phyloP scores from a whole-genome alignment of 2,888 invertebrate species.

The Bellardia pandia region DNA sequence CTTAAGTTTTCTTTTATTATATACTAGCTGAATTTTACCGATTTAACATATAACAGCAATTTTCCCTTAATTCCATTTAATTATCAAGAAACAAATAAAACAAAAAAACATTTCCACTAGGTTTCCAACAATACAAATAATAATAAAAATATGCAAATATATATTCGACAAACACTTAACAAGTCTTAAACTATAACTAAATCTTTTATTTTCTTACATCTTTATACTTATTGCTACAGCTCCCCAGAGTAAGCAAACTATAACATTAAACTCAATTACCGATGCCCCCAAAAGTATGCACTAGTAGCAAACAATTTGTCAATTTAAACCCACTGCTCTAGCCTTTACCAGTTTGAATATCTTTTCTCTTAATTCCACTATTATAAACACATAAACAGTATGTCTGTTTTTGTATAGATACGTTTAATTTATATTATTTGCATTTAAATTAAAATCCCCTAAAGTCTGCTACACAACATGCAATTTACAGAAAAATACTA shows the following conservation, averaged over 20 bases:
- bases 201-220: background rate
- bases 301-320: background rate
- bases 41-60: no score
- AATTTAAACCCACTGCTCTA: background rate
- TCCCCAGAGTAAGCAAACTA: conserved; percentile 18
- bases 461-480: conserved; percentile 17
- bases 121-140: background rate
- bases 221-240: background rate
- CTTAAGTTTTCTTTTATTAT: no score
- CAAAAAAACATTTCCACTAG: background rate
- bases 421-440: background rate
- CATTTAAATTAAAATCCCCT: conserved; percentile 12
- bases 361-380: background rate
- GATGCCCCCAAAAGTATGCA: conserved; percentile 1
- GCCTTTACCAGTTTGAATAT: background rate
- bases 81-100: no score
- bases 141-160: background rate
- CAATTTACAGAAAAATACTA: background rate
- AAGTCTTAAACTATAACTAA: background rate
- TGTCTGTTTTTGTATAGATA: background rate
- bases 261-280: background rate
- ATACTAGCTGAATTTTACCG: no score
- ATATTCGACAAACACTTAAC: background rate
- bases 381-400: background rate
- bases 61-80: no score